Conservation (phyloP, 2,113 vertebrate species). For the Coracopsis vasa region DNA sequence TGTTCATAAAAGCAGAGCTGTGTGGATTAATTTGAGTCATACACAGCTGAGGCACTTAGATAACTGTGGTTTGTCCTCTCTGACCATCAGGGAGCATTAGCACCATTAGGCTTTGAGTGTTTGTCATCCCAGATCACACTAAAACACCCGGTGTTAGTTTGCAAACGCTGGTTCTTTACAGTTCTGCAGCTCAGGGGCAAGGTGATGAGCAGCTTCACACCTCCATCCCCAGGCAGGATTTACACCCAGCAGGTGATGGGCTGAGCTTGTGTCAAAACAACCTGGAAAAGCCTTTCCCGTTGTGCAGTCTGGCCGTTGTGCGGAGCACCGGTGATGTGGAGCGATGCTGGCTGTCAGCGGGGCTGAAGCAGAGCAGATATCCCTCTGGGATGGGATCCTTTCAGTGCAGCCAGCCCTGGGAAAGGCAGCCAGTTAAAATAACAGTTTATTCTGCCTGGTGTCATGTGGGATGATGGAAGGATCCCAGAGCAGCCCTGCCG, state of each 20-base stretch:
- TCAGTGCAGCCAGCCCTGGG: not conserved
- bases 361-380: not conserved
- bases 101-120: not conserved
- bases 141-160: not conserved
- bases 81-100: not conserved
- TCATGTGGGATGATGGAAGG: not conserved
- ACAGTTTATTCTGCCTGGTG: constrained; percentile 36
- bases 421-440: constrained; percentile 44
- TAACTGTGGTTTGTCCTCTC: not conserved
- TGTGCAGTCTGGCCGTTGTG: rapidly evolving
- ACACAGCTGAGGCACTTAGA: rapidly evolving
- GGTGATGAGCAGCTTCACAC: not conserved
- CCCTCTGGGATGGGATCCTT: not conserved
- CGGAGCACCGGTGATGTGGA: rapidly evolving
- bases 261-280: not conserved
- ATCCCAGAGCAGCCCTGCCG: constrained; percentile 18
- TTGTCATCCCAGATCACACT: not conserved
- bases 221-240: not conserved
- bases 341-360: not conserved
- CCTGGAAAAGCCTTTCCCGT: rapidly evolving
- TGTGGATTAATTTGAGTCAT: not conserved
- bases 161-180: rapidly evolving
- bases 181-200: not conserved
- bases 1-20: rapidly evolving
- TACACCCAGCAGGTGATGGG: not conserved